Evolutionary conservation across 1,140 invertebrate genomes (phyloP).

Genomic region (Drosophila yakuba): DNA sequence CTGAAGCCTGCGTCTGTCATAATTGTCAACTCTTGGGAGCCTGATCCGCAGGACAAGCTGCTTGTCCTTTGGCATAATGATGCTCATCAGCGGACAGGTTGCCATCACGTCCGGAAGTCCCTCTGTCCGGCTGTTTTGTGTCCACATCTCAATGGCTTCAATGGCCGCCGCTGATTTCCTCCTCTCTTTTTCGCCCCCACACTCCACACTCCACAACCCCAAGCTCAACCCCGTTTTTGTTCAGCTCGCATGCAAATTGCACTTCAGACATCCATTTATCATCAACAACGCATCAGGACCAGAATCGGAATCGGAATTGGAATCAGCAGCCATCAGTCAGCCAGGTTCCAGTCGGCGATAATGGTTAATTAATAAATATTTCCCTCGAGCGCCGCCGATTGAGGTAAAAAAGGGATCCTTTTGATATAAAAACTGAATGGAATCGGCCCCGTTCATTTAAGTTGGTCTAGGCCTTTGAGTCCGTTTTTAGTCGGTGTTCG

Average conservation of each 20-base stretch:
- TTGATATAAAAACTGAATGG: conserved; percentile 44
- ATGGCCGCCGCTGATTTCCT: conserved; percentile 62
- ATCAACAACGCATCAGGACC: conserved; percentile 57
- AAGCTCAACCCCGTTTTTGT: conserved; percentile 21
- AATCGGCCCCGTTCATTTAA: neutral
- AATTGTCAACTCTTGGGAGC: conserved; percentile 74
- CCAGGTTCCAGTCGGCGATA: conserved; percentile 52
- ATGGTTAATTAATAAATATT: conserved; percentile 83
- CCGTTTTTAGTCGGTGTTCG: conserved; percentile 15
- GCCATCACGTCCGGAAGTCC: conserved; percentile 26
- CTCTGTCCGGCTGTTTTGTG: conserved; percentile 27
- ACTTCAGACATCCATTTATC: conserved; percentile 79
- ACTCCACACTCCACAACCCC: no score
- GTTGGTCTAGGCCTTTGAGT: conserved; percentile 2
- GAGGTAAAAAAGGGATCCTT: conserved; percentile 18
- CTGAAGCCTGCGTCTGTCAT: conserved; percentile 60
- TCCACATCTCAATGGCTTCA: conserved; percentile 50
- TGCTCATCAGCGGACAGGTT: conserved; percentile 70
- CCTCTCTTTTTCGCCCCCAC: conserved; percentile 12
- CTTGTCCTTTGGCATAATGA: conserved; percentile 74
- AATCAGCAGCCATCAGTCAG: conserved; percentile 28
- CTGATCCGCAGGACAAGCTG: conserved; percentile 51
- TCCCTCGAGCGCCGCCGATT: conserved; percentile 33
- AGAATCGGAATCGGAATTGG: conserved; percentile 23
- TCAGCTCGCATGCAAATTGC: conserved; percentile 70